Base-by-base conservation (phyloP, 1,140 invertebrate genomes). In the Zophobas morio region DNA sequence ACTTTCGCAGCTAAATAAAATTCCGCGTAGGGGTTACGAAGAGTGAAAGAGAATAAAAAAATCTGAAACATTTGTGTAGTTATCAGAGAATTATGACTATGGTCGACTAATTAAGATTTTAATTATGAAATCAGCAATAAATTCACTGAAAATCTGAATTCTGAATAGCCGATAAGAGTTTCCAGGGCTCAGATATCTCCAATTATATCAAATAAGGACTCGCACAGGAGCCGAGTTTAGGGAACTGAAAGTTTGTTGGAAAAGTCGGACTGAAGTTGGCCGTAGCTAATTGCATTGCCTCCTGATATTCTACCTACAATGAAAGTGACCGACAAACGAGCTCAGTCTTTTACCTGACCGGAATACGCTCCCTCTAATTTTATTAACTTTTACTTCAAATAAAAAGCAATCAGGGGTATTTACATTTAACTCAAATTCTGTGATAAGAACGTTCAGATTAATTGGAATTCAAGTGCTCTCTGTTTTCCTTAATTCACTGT, bases 131-230 rank as follows among this genome's bases (percentile, higher is more conserved):
- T 74, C 56, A 47, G 71, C 77, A 75, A 78, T 75, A 78, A 75
- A 78, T 63, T 66, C 40, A 32, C 42, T 56, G 70, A 57, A 63
- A 79, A 79, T 76, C 66, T 73, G 49, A 79, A 72, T 72, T 76
- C 57, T 79, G 74, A 79, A 79, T 79, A 70, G 74, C 51, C 70
- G 78, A 79, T 79, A 79, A 79, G 78, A 79, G 60, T 72, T 72
- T 54, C 60, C 60, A 33, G 70, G 40, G 60, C 51, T 76, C 53
- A 76, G 78, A 79, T 79, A 79, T 79, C 78, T 79, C 74, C 74
- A 79, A 79, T 79, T 79, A 79, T 79, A 72, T 79, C 78, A 79
- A 79, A 79, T 79, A 76, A 79, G 78, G 46, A 76, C 70, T 76
- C 70, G 72, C 53, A 70, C 49, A 51, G 74, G 63, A 54, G 40